A percentile compares a stretch with the other conserved stretches of the same genome.
Conservation (phyloP, 2,797 vertebrate species). For the Cryptoprocta ferox region DNA sequence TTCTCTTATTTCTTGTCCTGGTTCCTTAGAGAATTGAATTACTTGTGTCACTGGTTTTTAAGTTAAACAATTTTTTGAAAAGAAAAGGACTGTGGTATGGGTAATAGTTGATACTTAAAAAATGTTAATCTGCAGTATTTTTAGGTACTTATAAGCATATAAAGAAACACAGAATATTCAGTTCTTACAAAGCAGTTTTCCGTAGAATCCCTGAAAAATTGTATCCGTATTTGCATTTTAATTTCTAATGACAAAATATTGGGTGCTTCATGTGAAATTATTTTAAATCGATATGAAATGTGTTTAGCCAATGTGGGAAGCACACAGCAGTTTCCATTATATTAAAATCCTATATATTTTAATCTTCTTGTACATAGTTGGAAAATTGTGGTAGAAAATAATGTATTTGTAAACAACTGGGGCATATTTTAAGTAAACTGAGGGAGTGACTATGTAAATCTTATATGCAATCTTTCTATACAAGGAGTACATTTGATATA, state of each 20-base stretch:
- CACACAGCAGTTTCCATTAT: not conserved
- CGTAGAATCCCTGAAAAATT: not conserved
- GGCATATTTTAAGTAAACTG: not conserved
- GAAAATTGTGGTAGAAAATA: not conserved
- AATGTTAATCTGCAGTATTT: not conserved
- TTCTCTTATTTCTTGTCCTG: not conserved
- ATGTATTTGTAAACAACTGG: not conserved
- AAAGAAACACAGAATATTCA: not conserved
- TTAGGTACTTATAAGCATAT: not conserved
- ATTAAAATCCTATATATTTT: not conserved
- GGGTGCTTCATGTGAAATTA: not conserved
- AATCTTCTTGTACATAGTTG: not conserved
- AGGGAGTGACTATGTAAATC: not conserved
- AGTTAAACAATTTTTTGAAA: not conserved
- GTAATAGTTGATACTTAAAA: not conserved
- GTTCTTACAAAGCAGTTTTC: not conserved
- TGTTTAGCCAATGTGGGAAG: not conserved
- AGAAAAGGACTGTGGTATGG: not conserved
- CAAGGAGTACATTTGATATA: not conserved
- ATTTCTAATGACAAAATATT: slow-evolving; percentile 34
- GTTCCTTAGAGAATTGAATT: not conserved
- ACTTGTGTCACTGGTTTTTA: not conserved
- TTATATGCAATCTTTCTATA: not conserved
- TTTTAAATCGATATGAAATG: slow-evolving; percentile 34
- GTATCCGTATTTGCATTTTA: not conserved